A percentile compares a stretch with the other conserved stretches of the same genome.
phyloP scores from a whole-genome alignment of 2,888 invertebrate species.

The Eristalinus aeneus region DNA sequence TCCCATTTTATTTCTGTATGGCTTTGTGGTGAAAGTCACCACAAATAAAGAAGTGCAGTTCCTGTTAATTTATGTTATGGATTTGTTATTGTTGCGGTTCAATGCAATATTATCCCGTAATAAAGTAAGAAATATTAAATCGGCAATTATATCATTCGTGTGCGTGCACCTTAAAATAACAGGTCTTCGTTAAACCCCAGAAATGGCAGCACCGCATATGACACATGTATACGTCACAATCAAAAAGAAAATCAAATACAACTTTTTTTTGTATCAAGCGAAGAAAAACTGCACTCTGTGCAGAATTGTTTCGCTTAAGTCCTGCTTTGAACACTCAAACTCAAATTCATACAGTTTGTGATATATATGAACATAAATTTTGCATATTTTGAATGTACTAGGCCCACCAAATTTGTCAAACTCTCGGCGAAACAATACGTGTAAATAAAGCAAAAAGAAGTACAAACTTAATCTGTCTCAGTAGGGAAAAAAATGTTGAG shows the following conservation, averaged over 20 bases:
- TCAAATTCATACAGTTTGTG: constrained; percentile 19
- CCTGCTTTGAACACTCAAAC: constrained; percentile 3
- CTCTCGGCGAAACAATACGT: too few species aligned
- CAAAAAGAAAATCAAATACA: constrained; percentile 34
- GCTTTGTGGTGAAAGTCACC: too few species aligned
- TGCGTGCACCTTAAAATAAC: background rate
- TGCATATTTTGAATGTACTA: background rate
- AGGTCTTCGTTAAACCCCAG: background rate
- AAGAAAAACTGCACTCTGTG: constrained; percentile 58
- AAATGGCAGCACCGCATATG: constrained; percentile 23
- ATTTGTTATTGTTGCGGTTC: too few species aligned
- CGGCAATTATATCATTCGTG: background rate
- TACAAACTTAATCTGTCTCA: constrained; percentile 3
- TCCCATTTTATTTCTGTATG: too few species aligned
- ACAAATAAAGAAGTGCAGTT: too few species aligned
- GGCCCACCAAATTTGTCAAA: background rate
- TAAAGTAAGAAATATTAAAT: too few species aligned
- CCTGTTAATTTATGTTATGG: too few species aligned
- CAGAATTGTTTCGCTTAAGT: constrained; percentile 40
- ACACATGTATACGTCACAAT: constrained; percentile 36
- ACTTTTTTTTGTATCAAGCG: constrained; percentile 49
- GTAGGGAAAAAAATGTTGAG: constrained; percentile 13
- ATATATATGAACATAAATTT: constrained; percentile 11
- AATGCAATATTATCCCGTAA: too few species aligned
- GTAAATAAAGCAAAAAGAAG: background rate